Evolutionary conservation across 53 echinoderm and acorn worm species (phyloP).

Genomic region (Arbacia lixula): DNA sequence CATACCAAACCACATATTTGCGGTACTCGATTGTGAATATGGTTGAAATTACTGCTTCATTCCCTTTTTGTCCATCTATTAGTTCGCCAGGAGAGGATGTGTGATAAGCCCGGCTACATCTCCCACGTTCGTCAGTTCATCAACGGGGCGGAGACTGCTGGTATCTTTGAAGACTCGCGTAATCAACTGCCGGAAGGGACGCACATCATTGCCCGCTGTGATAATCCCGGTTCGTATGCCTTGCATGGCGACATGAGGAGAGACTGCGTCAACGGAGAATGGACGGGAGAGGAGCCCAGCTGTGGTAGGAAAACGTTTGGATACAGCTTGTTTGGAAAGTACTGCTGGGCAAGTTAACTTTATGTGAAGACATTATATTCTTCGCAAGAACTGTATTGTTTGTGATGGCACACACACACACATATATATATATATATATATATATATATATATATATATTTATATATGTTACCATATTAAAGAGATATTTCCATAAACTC

Average conservation of each 20-base stretch:
- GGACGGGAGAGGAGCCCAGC: background rate
- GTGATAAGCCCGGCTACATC: background rate
- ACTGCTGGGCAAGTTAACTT: too few relatives aligned
- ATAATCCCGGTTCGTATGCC: background rate
- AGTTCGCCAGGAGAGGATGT: background rate
- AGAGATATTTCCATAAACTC: too few relatives aligned
- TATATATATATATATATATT: too few relatives aligned
- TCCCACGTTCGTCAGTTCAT: background rate
- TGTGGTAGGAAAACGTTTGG: background rate
- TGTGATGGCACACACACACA: too few relatives aligned
- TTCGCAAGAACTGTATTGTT: too few relatives aligned
- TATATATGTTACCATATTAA: too few relatives aligned
- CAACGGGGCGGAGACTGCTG: background rate
- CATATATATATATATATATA: too few relatives aligned
- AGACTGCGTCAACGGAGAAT: background rate
- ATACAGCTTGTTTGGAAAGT: background rate
- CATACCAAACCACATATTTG: too few relatives aligned
- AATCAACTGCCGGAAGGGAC: constrained; percentile 1
- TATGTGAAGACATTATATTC: too few relatives aligned
- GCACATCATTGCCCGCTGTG: background rate
- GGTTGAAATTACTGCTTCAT: too few relatives aligned
- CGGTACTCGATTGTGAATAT: too few relatives aligned
- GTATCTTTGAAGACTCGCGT: background rate
- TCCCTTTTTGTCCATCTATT: too few relatives aligned
- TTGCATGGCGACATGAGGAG: background rate